Base-by-base conservation (phyloP, 2,888 invertebrate genomes). In the Xestobium rufovillosum region DNA sequence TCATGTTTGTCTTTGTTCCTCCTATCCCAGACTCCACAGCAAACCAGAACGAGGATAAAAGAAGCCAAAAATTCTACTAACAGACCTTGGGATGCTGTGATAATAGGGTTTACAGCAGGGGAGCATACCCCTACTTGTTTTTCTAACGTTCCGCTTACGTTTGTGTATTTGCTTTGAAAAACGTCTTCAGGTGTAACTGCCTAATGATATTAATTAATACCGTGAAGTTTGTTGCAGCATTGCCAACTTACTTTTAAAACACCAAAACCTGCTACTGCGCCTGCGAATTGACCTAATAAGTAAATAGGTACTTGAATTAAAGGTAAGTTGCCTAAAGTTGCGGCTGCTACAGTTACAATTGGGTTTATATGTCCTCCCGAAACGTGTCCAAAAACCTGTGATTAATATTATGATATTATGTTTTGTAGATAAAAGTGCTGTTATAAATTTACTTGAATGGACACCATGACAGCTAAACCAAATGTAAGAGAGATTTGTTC, bases 331-430 rank as follows among this genome's bases (percentile, higher is more conserved):
- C 79, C 79, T 52, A 75, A 68, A n/a, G 80, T 63, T 2, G 75
- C 67, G 0, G 83, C 75, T 0, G 78, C 78, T n/a, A 81, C 60
- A 0, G 85, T 82, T 1, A 87, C 80, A 1, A 79, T 73, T 0
- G 87, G 87, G 60, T 87, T 87, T 54, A 87, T 69, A 53, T 82
- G 83, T 0, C 83, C 79, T 26, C 82, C 83, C 16, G 85, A 85
- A 28, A 86, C 70, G 55, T 84, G 84, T 3, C 82, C 85, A 44
- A 83, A 80, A 39, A 76, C 75, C 73, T 80, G 65, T 32, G 67
- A 68, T 49, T n/a, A n/a, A n/a, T n/a, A n/a, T n/a, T n/a, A n/a
- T n/a, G n/a, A n/a, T n/a, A 36, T 38, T 34, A 34, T n/a, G n/a
- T n/a, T n/a, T n/a, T n/a, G n/a, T n/a, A n/a, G n/a, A n/a, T n/a